Evolutionary conservation across 2,797 vertebrate genomes (phyloP).

Genomic region (Coendou prehensilis): DNA sequence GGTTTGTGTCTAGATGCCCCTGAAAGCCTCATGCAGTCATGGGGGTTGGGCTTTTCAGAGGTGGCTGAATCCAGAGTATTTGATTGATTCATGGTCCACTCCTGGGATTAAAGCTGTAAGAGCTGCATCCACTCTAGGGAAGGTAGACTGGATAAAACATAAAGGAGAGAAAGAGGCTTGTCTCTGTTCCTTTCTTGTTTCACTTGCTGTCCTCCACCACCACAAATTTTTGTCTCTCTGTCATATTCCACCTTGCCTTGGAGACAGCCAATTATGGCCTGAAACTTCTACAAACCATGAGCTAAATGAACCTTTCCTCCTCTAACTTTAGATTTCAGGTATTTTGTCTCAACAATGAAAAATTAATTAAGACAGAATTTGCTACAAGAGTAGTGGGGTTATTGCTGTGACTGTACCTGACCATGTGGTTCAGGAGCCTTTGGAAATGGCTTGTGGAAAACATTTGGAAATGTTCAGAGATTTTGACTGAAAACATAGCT

Average conservation of each 20-base stretch:
- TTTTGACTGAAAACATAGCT: too few species aligned
- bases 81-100: neutral
- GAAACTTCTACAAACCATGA: too few species aligned
- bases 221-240: neutral
- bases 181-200: neutral
- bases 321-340: too few species aligned
- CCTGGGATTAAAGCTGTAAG: neutral
- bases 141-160: neutral
- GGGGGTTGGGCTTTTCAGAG: neutral
- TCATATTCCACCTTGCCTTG: neutral
- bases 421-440: too few species aligned
- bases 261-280: neutral
- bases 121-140: neutral
- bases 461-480: too few species aligned
- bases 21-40: neutral
- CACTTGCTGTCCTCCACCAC: neutral
- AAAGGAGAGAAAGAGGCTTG: neutral
- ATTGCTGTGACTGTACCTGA: too few species aligned
- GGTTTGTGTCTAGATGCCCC: neutral
- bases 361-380: too few species aligned
- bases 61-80: neutral
- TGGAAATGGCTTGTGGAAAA: too few species aligned
- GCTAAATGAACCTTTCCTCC: too few species aligned
- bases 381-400: too few species aligned
- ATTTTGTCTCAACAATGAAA: too few species aligned